These are phyloP conservation scores for Lingula anatina DNA, from an alignment of 2,888 invertebrate species.

Conservation along the genomic window DNA sequence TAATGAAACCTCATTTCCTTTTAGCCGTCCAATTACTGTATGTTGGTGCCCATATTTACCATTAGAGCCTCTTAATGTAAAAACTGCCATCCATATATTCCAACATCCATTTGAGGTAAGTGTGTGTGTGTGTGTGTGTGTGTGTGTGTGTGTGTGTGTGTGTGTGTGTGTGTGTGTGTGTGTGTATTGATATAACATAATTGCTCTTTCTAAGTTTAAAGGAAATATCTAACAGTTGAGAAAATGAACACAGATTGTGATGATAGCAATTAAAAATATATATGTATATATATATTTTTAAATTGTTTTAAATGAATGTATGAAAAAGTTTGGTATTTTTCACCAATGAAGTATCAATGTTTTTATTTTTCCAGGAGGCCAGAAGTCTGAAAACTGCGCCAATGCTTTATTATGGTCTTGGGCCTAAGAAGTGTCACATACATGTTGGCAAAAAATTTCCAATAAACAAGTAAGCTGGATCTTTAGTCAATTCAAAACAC, in stretches of 20 bases:
- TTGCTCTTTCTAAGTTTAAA: not conserved
- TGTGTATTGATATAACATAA: not conserved
- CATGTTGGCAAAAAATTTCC: slow-evolving; percentile 82
- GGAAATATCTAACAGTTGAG: too few species aligned
- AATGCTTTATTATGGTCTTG: slow-evolving; percentile 76
- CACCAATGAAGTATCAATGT: not conserved
- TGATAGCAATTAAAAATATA: too few species aligned
- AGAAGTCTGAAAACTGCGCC: slow-evolving; percentile 82
- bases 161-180: not conserved
- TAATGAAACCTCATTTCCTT: too few species aligned
- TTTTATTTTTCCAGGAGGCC: slow-evolving; percentile 60
- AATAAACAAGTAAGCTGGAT: slow-evolving; percentile 58
- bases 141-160: not conserved
- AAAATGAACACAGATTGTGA: too few species aligned
- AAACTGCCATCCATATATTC: slow-evolving; percentile 71
- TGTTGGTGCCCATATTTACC: slow-evolving; percentile 88
- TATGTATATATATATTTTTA: too few species aligned
- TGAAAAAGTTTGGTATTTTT: too few species aligned
- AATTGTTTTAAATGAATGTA: too few species aligned
- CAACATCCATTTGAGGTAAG: slow-evolving; percentile 82
- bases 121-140: not conserved
- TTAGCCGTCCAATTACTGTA: slow-evolving; percentile 77
- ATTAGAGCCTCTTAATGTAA: slow-evolving; percentile 63
- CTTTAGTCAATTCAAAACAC: too few species aligned
- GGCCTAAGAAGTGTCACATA: slow-evolving; percentile 70